Evolutionary conservation across 2,888 invertebrate species (phyloP).

Genomic region (Ennomos erosarius): DNA sequence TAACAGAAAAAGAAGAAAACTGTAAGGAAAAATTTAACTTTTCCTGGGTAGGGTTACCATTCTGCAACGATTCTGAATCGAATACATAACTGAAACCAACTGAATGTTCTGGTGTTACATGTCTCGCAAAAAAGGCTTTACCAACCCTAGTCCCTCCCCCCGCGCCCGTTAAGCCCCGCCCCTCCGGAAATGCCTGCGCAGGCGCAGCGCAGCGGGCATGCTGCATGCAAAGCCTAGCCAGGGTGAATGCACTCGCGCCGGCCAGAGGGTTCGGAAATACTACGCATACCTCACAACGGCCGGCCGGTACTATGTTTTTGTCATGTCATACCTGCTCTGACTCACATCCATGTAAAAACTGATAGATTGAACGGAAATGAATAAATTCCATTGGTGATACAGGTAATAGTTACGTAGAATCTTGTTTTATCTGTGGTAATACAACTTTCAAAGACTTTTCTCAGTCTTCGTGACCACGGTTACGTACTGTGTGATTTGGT

Average conservation of each 20-base stretch:
- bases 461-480: too few species aligned
- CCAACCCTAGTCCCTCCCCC: constrained; percentile 34
- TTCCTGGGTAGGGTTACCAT: too few species aligned
- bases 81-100: too few species aligned
- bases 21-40: too few species aligned
- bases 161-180: constrained; percentile 33
- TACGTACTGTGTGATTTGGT: too few species aligned
- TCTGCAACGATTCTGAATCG: constrained; percentile 30
- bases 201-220: constrained; percentile 68
- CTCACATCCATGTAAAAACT: constrained; percentile 17
- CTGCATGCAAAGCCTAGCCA: constrained; percentile 61
- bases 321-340: constrained; percentile 24
- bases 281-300: constrained; percentile 36
- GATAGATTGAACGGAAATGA: constrained; percentile 23
- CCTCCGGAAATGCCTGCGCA: constrained; percentile 71
- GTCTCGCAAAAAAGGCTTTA: constrained; percentile 54
- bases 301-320: constrained; percentile 22
- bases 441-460: too few species aligned
- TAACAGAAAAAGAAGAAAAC: not conserved
- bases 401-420: not conserved
- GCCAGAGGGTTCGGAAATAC: constrained; percentile 52
- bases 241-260: constrained; percentile 60
- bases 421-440: too few species aligned
- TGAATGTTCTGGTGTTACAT: too few species aligned
- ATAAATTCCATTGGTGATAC: constrained; percentile 18